A percentile compares a stretch with the other conserved stretches of the same genome.
These are phyloP conservation scores for Chaetura pelagica DNA, from an alignment of 2,113 vertebrate genomes.

Conservation along the genomic window DNA sequence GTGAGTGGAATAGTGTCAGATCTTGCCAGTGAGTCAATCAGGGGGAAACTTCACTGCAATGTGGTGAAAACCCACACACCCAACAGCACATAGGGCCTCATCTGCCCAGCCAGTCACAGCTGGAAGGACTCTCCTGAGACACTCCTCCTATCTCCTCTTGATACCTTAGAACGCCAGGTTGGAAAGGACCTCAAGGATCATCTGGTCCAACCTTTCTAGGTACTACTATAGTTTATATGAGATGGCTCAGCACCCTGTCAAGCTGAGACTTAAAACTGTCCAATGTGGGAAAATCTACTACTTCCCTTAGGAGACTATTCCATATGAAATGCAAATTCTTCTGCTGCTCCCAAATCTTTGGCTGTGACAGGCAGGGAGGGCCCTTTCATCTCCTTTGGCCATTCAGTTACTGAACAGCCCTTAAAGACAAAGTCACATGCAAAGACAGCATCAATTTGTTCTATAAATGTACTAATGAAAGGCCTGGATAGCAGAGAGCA, in stretches of 20 bases:
- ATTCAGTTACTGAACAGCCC: neutral
- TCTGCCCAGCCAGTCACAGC: neutral
- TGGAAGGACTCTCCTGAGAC: neutral
- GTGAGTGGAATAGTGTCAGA: neutral
- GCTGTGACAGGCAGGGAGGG: neutral
- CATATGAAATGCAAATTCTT: neutral
- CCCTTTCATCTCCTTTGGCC: neutral
- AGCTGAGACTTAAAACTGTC: too few relatives aligned
- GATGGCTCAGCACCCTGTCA: too few relatives aligned
- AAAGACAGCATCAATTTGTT: neutral
- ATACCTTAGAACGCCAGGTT: neutral
- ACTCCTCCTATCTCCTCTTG: neutral
- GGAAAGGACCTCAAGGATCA: too few relatives aligned
- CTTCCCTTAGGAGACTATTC: too few relatives aligned
- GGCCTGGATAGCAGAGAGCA: neutral
- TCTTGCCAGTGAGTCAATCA: neutral
- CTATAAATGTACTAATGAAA: neutral
- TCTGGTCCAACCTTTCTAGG: too few relatives aligned
- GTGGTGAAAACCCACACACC: neutral
- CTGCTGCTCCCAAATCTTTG: neutral
- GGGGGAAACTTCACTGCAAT: neutral
- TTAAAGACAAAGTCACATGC: neutral
- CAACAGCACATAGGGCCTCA: neutral
- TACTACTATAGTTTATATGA: too few relatives aligned
- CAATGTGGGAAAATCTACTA: too few relatives aligned